Evolutionary conservation across 2,888 invertebrate species (phyloP).

Genomic region (Arrhopalites spinosus): DNA sequence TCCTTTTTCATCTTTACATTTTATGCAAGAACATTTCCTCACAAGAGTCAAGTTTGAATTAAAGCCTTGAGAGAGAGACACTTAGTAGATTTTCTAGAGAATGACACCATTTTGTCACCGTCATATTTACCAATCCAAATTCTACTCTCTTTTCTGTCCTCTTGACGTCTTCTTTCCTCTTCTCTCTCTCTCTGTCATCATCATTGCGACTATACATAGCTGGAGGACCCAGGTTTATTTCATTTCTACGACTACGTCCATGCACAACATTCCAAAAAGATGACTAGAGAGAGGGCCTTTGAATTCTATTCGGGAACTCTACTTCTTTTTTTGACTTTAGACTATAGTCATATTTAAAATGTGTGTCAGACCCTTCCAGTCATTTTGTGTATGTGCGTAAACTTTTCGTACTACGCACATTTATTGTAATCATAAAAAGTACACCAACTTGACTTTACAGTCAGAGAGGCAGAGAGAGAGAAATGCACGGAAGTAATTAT

Average conservation of each 20-base stretch:
- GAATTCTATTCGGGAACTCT: neutral
- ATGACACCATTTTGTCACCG: conserved; percentile 32
- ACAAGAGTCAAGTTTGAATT: neutral
- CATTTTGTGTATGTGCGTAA: no score
- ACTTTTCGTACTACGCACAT: no score
- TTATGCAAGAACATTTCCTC: no score
- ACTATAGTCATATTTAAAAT: neutral
- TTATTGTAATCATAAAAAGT: no score
- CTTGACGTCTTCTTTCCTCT: neutral
- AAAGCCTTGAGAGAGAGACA: neutral
- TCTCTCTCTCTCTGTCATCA: neutral
- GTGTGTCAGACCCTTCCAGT: neutral
- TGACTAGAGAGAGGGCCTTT: no score
- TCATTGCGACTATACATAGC: no score
- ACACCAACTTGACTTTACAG: no score
- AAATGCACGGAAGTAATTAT: conserved; percentile 33
- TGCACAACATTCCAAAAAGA: no score
- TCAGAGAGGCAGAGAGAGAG: conserved; percentile 16
- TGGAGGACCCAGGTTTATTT: no score
- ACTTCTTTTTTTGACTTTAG: neutral
- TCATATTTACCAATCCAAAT: conserved; percentile 12
- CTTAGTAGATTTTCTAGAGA: neutral
- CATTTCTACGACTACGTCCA: no score
- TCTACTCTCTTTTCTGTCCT: neutral
- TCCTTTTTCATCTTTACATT: no score